phyloP scores from a whole-genome alignment of 2,113 vertebrate species.

The Myotis lucifugus region DNA sequence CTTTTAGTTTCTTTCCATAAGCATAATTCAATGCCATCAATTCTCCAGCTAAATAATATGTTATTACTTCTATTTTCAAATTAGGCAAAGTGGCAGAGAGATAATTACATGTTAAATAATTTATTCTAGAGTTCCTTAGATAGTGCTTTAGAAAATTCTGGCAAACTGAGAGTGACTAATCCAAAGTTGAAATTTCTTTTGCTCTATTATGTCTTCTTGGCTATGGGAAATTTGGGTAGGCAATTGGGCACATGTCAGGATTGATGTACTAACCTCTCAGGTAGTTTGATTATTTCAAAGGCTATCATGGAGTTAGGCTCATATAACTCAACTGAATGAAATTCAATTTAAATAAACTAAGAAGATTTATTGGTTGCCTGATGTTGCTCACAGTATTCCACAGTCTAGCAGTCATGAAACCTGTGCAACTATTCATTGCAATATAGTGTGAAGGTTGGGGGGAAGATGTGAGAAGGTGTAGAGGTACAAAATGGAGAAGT shows the following conservation, averaged over 20 bases:
- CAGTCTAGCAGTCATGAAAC: neutral
- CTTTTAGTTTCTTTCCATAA: constrained; percentile 32
- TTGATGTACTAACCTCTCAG: neutral
- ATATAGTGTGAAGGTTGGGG: too few relatives aligned
- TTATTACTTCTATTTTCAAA: neutral
- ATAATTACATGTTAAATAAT: neutral
- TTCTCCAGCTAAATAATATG: neutral
- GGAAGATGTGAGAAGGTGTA: neutral
- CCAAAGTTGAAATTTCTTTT: neutral
- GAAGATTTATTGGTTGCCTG: neutral
- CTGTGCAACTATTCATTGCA: neutral
- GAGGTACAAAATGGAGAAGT: neutral
- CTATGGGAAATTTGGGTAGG: neutral
- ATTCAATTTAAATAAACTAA: neutral
- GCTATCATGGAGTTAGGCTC: neutral
- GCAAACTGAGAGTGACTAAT: neutral
- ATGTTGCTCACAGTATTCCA: neutral
- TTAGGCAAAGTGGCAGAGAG: neutral
- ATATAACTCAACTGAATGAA: neutral
- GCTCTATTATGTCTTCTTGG: neutral
- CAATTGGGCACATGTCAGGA: neutral
- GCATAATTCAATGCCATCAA: neutral
- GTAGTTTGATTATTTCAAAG: neutral
- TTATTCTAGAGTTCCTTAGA: constrained; percentile 5
- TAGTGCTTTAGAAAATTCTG: neutral